Evolutionary conservation across 2,113 vertebrate species (phyloP).

Genomic region (Tinamus guttatus): DNA sequence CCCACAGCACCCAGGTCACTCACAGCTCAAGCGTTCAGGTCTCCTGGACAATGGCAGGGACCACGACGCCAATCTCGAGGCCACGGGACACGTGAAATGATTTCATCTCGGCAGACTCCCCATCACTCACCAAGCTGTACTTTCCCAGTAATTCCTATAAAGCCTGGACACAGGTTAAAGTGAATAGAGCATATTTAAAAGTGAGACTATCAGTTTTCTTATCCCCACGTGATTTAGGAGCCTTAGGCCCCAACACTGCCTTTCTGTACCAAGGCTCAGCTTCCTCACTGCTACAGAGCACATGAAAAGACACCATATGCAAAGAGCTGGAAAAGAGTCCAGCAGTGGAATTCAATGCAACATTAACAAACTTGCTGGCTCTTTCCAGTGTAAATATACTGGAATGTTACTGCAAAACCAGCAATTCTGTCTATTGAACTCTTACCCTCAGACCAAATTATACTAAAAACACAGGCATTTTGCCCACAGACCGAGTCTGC

Average conservation of each 20-base stretch:
- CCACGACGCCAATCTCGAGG: neutral
- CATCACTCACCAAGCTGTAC: neutral
- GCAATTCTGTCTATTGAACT: conserved; percentile 10
- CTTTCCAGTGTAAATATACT: conserved; percentile 9
- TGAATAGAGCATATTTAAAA: neutral
- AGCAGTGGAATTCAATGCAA: neutral
- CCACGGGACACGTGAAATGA: neutral
- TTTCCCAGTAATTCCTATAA: neutral
- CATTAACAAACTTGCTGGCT: neutral
- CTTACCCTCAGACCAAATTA: neutral
- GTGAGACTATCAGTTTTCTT: neutral
- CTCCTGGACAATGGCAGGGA: neutral
- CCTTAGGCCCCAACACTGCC: neutral
- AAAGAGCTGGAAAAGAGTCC: neutral
- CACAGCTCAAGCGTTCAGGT: neutral
- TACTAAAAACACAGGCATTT: conserved; percentile 4
- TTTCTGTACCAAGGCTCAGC: neutral
- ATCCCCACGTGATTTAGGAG: neutral
- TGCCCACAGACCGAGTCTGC: neutral
- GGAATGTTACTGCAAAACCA: neutral
- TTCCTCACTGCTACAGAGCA: neutral
- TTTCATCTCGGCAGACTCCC: neutral
- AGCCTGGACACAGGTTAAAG: neutral
- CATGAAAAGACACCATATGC: neutral
- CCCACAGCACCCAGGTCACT: neutral